A percentile compares a stretch with the other conserved stretches of the same genome.
Conservation (phyloP, 2,113 vertebrate species). For the Myotis yumanensis region DNA sequence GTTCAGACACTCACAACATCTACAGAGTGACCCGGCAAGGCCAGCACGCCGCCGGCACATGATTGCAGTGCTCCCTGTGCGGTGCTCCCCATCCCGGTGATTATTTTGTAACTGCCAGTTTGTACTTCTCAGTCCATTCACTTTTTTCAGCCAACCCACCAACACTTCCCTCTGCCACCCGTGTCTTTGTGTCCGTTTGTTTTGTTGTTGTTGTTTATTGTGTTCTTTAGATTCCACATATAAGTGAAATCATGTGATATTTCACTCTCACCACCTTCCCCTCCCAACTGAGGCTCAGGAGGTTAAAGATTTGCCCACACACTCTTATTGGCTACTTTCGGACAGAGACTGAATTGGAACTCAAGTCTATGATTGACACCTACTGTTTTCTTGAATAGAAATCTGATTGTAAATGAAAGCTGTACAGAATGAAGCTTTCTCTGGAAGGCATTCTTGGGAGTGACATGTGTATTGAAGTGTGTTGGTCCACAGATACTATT, state of each 20-base stretch:
- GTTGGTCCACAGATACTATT: conserved; percentile 37
- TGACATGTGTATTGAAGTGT: conserved; percentile 50
- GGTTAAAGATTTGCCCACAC: not conserved
- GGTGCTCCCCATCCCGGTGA: not conserved
- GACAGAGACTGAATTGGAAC: not conserved
- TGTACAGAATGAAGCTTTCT: conserved; percentile 29
- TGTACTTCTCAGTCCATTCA: not conserved
- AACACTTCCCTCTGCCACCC: not conserved
- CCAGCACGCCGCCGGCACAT: too few relatives aligned
- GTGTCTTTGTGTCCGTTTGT: not conserved
- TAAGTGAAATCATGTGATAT: not conserved
- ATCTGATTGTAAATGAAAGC: conserved; percentile 41
- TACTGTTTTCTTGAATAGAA: conserved; percentile 48
- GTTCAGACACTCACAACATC: not conserved
- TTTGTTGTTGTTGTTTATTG: not conserved
- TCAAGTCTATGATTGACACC: not conserved
- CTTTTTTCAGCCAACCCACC: not conserved
- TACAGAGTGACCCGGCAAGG: not conserved
- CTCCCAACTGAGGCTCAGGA: not conserved
- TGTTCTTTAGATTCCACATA: not conserved
- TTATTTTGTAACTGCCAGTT: not conserved
- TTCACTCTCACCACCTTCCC: not conserved
- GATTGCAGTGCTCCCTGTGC: not conserved
- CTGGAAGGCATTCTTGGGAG: conserved; percentile 65
- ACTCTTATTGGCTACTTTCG: not conserved